Percentiles rank a stretch among this genome's conserved stretches.
Evolutionary conservation across 2,888 invertebrate genomes (phyloP).

Genomic region (Linnaemya vulpina): DNA sequence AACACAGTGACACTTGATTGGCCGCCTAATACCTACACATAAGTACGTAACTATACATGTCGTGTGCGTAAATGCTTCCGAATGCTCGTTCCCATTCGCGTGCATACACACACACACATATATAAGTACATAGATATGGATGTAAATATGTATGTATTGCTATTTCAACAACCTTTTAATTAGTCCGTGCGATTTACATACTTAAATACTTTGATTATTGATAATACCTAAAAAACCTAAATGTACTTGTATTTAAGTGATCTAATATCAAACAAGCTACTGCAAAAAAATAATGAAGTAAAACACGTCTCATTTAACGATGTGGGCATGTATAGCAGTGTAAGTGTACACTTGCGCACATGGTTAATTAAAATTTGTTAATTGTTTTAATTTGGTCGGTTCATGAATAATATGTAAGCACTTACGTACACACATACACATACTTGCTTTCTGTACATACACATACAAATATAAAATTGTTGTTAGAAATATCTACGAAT

Average conservation of each 20-base stretch:
- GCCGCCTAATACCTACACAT: too few species aligned
- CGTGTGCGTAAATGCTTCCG: not conserved
- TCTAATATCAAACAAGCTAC: conserved; percentile 39
- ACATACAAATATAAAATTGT: not conserved
- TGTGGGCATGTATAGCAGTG: not conserved
- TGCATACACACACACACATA: too few species aligned
- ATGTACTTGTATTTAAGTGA: conserved; percentile 26
- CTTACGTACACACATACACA: not conserved
- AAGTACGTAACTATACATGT: too few species aligned
- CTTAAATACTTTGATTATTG: conserved; percentile 44
- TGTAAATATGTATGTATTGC: not conserved
- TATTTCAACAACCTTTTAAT: conserved; percentile 45
- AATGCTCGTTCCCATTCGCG: too few species aligned
- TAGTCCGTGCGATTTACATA: conserved; percentile 54
- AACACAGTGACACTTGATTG: too few species aligned
- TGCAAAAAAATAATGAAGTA: conserved; percentile 1
- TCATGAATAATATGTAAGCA: conserved; percentile 35
- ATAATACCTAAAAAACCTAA: conserved; percentile 13
- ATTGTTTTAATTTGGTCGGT: conserved; percentile 38
- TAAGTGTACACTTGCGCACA: not conserved
- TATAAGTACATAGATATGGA: too few species aligned
- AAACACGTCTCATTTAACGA: conserved; percentile 41
- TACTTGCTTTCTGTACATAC: not conserved
- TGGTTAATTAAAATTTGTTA: conserved; percentile 39
- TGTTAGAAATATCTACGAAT: not conserved